Percentiles rank a stretch among this genome's conserved stretches.
Evolutionary conservation across 2,113 vertebrate species (phyloP).

Genomic region (Typhlomys cinereus): DNA sequence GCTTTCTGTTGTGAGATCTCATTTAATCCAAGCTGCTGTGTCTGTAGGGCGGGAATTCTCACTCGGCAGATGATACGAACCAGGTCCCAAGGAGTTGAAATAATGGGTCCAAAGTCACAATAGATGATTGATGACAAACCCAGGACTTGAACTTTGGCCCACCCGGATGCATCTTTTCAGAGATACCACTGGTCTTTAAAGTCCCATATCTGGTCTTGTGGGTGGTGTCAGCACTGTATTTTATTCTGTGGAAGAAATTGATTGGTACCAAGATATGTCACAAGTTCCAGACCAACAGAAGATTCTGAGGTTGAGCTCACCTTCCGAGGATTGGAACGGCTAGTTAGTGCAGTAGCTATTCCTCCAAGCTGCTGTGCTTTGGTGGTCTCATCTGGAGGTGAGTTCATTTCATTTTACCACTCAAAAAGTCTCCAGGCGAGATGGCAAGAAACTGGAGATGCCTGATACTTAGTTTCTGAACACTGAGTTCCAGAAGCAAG

Average conservation of each 20-base stretch:
- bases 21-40: background rate
- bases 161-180: background rate
- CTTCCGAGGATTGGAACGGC: background rate
- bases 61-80: background rate
- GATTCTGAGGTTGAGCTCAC: background rate
- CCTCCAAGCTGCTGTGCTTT: background rate
- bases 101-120: background rate
- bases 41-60: background rate
- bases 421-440: conserved; percentile 20
- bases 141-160: background rate
- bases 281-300: background rate
- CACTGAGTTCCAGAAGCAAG: background rate
- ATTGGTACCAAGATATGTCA: background rate
- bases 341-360: background rate
- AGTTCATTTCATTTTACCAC: conserved; percentile 55
- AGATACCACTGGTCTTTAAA: background rate
- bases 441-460: conserved; percentile 26
- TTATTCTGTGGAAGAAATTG: background rate
- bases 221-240: background rate
- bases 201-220: background rate
- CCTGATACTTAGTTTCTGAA: conserved; percentile 45
- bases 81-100: background rate
- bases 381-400: background rate
- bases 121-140: background rate
- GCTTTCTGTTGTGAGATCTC: background rate